Evolutionary conservation across 1,140 invertebrate genomes (phyloP).

Genomic region (Colletes gigas): DNA sequence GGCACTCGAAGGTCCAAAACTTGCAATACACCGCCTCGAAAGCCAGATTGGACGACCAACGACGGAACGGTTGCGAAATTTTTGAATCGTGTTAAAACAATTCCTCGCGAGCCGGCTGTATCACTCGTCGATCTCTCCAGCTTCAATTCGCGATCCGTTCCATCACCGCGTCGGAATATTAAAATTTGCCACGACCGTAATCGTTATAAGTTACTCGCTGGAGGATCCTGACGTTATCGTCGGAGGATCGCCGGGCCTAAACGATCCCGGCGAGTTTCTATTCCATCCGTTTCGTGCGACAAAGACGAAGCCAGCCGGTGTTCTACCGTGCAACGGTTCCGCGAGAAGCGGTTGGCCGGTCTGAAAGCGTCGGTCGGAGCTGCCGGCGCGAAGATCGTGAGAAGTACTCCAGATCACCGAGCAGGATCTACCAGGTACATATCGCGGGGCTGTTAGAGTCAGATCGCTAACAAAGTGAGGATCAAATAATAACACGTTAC

Average conservation of each 20-base stretch:
- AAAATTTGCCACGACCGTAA: constrained; percentile 26
- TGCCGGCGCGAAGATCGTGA: constrained; percentile 67
- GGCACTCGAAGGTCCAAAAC: too few species aligned
- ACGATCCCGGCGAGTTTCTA: neutral
- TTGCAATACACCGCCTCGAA: too few species aligned
- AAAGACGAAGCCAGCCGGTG: neutral
- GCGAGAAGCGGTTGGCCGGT: neutral
- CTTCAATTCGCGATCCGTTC: constrained; percentile 17
- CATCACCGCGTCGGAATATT: constrained; percentile 9
- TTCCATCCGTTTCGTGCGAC: neutral
- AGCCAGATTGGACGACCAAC: too few species aligned
- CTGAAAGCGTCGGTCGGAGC: constrained; percentile 24
- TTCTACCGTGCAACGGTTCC: too few species aligned
- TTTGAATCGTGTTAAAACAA: too few species aligned
- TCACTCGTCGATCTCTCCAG: neutral
- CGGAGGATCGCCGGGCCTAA: neutral
- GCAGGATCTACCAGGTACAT: constrained; percentile 69
- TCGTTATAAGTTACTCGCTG: constrained; percentile 15
- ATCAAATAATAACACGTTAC: constrained; percentile 81
- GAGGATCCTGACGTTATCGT: constrained; percentile 9
- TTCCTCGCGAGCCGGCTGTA: neutral
- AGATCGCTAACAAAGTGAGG: constrained; percentile 81
- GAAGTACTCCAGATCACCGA: constrained; percentile 75
- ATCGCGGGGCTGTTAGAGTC: constrained; percentile 71
- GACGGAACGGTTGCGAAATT: too few species aligned